A percentile compares a stretch with the other conserved stretches of the same genome.
phyloP scores from a whole-genome alignment of 2,888 invertebrate species.

The Baccha elongata region DNA sequence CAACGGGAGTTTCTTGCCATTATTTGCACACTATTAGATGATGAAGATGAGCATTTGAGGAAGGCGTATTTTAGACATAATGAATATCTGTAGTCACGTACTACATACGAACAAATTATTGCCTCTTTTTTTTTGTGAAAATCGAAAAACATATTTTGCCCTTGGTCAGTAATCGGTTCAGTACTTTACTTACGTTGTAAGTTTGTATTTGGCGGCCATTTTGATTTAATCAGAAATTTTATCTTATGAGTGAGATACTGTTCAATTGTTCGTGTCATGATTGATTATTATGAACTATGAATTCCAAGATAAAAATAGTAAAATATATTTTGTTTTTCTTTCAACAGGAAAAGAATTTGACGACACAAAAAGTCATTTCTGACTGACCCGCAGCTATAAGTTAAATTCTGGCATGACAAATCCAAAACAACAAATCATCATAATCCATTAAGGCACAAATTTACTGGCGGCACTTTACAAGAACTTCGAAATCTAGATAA shows the following conservation, averaged over 20 bases:
- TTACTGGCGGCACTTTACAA: too few species aligned
- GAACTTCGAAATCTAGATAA: too few species aligned
- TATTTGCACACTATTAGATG: slow-evolving; percentile 49
- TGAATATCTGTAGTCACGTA: slow-evolving; percentile 24
- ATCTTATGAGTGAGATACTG: neutral
- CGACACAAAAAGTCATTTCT: too few species aligned
- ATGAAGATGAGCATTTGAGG: slow-evolving; percentile 28
- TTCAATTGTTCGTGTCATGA: slow-evolving; percentile 20
- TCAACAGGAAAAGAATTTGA: too few species aligned
- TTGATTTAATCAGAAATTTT: slow-evolving; percentile 29
- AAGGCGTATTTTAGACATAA: slow-evolving; percentile 25
- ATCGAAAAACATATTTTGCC: slow-evolving; percentile 2
- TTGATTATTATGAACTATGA: slow-evolving; percentile 14
- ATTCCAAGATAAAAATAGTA: neutral
- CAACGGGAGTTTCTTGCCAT: slow-evolving; percentile 46
- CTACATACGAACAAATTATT: slow-evolving; percentile 1
- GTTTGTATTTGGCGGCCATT: neutral
- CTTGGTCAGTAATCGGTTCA: neutral
- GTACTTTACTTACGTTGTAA: neutral
- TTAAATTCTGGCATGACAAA: too few species aligned
- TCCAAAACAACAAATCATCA: too few species aligned
- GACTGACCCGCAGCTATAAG: too few species aligned
- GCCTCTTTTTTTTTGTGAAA: neutral
- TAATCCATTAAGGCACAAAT: too few species aligned
- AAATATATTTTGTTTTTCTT: neutral